Conservation (phyloP, 2,797 vertebrate genomes). For the Chelmon rostratus region DNA sequence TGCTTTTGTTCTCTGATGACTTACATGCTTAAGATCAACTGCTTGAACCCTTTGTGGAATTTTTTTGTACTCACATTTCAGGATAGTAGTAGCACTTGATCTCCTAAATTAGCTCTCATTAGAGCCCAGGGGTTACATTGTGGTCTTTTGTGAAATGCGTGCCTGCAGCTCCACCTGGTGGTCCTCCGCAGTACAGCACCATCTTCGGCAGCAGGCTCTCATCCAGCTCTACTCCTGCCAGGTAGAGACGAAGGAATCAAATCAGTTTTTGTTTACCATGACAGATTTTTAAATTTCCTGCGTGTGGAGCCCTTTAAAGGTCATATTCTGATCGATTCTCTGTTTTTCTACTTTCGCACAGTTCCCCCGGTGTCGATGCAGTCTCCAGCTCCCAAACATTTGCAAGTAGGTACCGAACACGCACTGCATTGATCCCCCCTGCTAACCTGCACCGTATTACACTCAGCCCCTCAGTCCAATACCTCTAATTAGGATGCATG, state of each 20-base stretch:
- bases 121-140: background rate
- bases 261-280: constrained; percentile 19
- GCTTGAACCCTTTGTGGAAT: background rate
- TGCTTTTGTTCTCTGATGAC: constrained; percentile 39
- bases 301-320: constrained; percentile 7
- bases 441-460: constrained; percentile 30
- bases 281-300: background rate
- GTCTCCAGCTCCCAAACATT: constrained; percentile 81
- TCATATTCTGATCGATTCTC: constrained; percentile 10
- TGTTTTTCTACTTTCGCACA: constrained; percentile 37
- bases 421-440: background rate
- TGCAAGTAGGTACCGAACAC: constrained; percentile 78
- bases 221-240: constrained; percentile 86
- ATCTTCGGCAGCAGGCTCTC: constrained; percentile 86
- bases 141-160: constrained; percentile 57
- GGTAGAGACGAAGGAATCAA: constrained; percentile 63
- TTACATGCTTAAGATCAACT: constrained; percentile 20
- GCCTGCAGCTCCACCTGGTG: constrained; percentile 82
- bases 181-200: constrained; percentile 85
- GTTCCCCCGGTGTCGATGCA: constrained; percentile 83
- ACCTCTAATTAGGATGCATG: constrained; percentile 51
- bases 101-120: constrained; percentile 16
- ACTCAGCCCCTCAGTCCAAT: constrained; percentile 1
- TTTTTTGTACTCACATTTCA: constrained; percentile 9
- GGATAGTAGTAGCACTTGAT: constrained; percentile 14